Evolutionary conservation across 2,113 vertebrate genomes (phyloP).

Genomic region (Aviceda subcristata): DNA sequence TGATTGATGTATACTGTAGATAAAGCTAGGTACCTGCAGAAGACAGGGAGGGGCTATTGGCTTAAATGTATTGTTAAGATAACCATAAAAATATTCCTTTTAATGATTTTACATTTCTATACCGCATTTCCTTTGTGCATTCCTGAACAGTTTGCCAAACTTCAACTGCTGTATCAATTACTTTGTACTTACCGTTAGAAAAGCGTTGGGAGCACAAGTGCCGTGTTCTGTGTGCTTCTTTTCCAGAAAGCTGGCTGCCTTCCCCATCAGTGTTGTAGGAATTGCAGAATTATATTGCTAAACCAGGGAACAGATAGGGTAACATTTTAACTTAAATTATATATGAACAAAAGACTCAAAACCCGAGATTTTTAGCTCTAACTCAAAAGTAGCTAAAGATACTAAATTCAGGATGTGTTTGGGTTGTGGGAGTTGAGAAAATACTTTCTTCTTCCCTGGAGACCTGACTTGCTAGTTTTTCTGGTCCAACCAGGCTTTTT

Average conservation of each 20-base stretch:
- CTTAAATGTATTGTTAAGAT: not conserved
- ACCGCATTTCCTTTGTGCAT: not conserved
- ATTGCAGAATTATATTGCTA: accelerated
- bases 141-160: not conserved
- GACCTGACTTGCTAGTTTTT: not conserved
- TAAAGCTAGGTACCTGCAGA: not conserved
- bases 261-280: not conserved
- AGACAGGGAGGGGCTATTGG: not conserved
- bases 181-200: not conserved
- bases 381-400: not conserved
- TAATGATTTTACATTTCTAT: not conserved
- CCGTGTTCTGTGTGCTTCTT: not conserved
- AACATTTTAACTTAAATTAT: not conserved
- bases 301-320: not conserved
- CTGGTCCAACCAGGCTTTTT: not conserved
- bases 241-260: not conserved
- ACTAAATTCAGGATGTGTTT: not conserved
- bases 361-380: not conserved
- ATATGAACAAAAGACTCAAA: not conserved
- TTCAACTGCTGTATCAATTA: not conserved
- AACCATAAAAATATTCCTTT: not conserved
- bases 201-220: accelerated
- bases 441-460: not conserved
- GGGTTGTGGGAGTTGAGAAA: not conserved
- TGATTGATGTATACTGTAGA: not conserved